These are phyloP conservation scores for Xerus rutilus DNA, from an alignment of 2,797 vertebrate species.

Conservation along the genomic window DNA sequence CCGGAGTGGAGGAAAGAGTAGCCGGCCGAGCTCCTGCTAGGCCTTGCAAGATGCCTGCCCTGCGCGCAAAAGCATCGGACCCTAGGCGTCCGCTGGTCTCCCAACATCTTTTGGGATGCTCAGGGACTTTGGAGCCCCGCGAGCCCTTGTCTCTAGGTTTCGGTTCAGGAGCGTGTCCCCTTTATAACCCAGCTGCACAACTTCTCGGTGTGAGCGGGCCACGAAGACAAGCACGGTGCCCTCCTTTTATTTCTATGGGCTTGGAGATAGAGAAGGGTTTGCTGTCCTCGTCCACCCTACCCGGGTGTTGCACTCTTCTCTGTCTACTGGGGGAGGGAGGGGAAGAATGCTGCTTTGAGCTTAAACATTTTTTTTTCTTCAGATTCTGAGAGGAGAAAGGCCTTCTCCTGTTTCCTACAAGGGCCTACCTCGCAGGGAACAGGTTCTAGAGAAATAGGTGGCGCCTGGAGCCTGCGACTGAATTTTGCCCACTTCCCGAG, in stretches of 20 bases:
- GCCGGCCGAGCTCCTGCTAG: not conserved
- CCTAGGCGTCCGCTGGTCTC: not conserved
- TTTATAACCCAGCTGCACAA: not conserved
- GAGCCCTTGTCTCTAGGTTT: not conserved
- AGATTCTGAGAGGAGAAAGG: not conserved
- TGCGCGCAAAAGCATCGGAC: rapidly evolving
- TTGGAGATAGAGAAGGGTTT: not conserved
- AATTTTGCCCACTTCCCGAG: not conserved
- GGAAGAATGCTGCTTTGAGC: not conserved
- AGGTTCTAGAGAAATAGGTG: not conserved
- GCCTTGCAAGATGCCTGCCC: not conserved
- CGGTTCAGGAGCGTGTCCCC: rapidly evolving
- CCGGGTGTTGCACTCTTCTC: not conserved
- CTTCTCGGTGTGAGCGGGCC: not conserved
- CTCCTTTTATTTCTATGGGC: not conserved
- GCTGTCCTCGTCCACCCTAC: not conserved
- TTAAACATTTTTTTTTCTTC: not conserved
- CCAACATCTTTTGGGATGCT: rapidly evolving
- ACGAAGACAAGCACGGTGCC: rapidly evolving
- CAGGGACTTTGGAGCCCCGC: rapidly evolving
- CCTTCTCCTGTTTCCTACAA: not conserved
- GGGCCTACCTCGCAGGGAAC: not conserved
- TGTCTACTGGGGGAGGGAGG: rapidly evolving
- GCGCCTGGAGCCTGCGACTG: not conserved
- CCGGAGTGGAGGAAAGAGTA: rapidly evolving